Conservation (phyloP, 2,888 invertebrate species). For the Vesta saturnalis region DNA sequence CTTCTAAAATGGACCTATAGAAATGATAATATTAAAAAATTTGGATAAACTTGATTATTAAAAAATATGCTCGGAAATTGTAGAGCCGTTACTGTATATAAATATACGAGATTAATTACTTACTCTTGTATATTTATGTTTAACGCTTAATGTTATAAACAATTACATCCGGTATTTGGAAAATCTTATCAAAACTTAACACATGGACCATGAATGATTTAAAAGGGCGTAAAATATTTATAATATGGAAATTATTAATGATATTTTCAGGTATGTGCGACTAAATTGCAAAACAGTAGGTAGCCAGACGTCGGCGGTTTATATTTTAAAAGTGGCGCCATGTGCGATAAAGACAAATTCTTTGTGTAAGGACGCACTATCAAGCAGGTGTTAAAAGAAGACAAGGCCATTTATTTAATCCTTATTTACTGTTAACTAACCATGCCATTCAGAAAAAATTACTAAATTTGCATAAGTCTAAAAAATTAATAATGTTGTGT, state of each 20-base stretch:
- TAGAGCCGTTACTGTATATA: no score
- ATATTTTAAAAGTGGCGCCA: slow-evolving; percentile 28
- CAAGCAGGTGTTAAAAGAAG: slow-evolving; percentile 4
- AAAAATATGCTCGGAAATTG: no score
- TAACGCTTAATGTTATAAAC: no score
- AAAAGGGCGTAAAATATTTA: not conserved
- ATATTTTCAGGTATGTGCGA: slow-evolving; percentile 22
- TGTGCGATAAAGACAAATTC: slow-evolving; percentile 26
- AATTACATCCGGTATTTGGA: no score
- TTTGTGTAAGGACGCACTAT: slow-evolving; percentile 21
- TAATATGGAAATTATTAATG: not conserved
- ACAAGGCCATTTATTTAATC: no score
- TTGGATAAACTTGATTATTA: no score
- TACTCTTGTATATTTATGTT: no score
- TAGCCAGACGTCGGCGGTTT: slow-evolving; percentile 33
- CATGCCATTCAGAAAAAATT: not conserved
- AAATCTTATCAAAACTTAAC: no score
- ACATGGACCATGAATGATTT: not conserved
- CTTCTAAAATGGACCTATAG: no score
- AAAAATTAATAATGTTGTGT: not conserved
- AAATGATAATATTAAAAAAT: no score
- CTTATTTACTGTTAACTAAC: no score
- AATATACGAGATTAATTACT: no score
- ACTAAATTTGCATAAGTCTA: not conserved
- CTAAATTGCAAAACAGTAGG: slow-evolving; percentile 14